phyloP scores from a whole-genome alignment of 2,888 invertebrate species.

The Operophtera brumata region DNA sequence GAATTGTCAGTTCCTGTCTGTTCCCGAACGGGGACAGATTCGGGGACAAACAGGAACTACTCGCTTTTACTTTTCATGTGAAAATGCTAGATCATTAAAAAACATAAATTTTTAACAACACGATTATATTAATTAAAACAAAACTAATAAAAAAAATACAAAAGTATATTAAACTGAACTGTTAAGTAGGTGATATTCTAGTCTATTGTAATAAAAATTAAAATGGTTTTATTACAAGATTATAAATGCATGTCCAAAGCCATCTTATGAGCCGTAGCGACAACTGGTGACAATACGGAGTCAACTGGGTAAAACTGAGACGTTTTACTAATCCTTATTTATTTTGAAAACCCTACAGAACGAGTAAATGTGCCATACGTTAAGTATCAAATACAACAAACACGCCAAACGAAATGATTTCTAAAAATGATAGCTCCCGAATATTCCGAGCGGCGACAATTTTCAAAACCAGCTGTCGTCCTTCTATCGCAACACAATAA shows the following conservation, averaged over 20 bases:
- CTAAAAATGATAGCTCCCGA: too few species aligned
- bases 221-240: constrained; percentile 4
- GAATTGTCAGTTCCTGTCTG: too few species aligned
- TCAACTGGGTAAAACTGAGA: constrained; percentile 3
- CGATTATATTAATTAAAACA: constrained; percentile 57
- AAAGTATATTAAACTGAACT: constrained; percentile 25
- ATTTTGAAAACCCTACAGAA: neutral
- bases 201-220: neutral
- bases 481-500: too few species aligned
- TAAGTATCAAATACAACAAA: too few species aligned
- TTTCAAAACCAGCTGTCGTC: too few species aligned
- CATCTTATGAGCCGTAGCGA: constrained; percentile 4
- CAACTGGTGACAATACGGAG: constrained; percentile 7
- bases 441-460: too few species aligned
- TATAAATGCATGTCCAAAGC: constrained; percentile 17
- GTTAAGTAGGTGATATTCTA: neutral
- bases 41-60: too few species aligned
- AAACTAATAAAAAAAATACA: constrained; percentile 45
- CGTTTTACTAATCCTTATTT: neutral
- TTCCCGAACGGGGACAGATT: too few species aligned
- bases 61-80: too few species aligned
- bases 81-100: too few species aligned
- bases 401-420: too few species aligned
- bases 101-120: constrained; percentile 53
- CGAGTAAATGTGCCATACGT: neutral